Evolutionary conservation across 1,140 invertebrate species (phyloP).

Genomic region (Rhizoglyphus robini): DNA sequence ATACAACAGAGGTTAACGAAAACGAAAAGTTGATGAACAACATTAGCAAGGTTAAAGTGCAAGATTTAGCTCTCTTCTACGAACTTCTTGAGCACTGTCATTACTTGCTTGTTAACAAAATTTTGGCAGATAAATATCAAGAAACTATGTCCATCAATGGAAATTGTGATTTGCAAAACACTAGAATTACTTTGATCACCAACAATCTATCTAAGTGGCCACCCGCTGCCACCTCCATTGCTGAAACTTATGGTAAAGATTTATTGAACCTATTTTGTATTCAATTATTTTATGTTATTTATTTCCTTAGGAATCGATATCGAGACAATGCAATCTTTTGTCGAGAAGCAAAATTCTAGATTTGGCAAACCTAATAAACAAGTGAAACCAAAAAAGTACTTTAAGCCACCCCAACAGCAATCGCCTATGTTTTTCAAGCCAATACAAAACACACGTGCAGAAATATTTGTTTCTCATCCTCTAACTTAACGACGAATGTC

Average conservation of each 20-base stretch:
- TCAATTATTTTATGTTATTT: neutral
- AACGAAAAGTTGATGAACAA: neutral
- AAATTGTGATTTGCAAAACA: neutral
- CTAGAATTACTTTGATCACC: constrained; percentile 42
- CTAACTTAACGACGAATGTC: too few species aligned
- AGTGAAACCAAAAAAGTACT: neutral
- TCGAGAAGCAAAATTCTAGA: neutral
- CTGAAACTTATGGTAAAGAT: constrained; percentile 46
- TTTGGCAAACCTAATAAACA: too few species aligned
- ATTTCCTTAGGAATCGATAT: neutral
- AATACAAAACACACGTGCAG: neutral
- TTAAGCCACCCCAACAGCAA: neutral
- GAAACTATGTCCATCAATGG: neutral
- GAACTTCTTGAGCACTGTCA: constrained; percentile 56
- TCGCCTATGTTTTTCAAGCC: neutral
- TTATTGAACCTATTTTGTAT: constrained; percentile 18
- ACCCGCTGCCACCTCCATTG: constrained; percentile 36
- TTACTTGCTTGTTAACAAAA: constrained; percentile 46
- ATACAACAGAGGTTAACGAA: neutral
- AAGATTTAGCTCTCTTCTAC: constrained; percentile 49
- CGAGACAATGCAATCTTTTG: neutral
- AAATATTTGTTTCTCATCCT: too few species aligned
- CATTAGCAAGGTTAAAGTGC: constrained; percentile 38
- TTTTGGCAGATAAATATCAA: constrained; percentile 20
- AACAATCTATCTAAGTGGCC: constrained; percentile 37